Evolutionary conservation across 2,113 vertebrate genomes (phyloP).

Genomic region (Bettongia penicillata): DNA sequence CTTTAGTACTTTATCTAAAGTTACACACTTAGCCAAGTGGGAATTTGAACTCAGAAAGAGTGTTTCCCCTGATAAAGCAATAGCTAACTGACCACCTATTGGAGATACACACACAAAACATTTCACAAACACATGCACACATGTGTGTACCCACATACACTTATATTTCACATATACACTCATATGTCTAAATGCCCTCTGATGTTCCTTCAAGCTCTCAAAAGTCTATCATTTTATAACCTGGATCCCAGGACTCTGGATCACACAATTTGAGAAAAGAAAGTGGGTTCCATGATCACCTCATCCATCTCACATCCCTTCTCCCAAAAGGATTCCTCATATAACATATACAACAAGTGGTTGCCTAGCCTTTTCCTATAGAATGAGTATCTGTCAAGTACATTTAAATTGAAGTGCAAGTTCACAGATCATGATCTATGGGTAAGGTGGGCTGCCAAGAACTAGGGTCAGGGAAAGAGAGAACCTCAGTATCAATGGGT

Average conservation of each 20-base stretch:
- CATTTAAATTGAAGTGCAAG: not conserved
- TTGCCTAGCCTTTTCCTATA: not conserved
- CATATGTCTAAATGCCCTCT: too few relatives aligned
- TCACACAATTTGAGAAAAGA: not conserved
- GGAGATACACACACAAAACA: too few relatives aligned
- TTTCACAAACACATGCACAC: too few relatives aligned
- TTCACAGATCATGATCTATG: not conserved
- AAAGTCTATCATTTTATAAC: not conserved
- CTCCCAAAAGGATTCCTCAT: not conserved
- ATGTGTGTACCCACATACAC: too few relatives aligned
- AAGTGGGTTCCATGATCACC: not conserved
- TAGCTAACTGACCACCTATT: not conserved
- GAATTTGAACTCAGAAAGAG: not conserved
- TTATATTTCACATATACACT: too few relatives aligned
- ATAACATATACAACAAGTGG: not conserved
- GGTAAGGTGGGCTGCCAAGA: not conserved
- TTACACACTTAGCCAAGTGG: not conserved
- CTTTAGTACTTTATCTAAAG: not conserved
- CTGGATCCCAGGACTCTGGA: not conserved
- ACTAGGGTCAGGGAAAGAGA: not conserved
- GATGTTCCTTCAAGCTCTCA: not conserved
- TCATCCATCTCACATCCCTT: not conserved
- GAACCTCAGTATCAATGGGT: not conserved
- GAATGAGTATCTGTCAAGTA: not conserved
- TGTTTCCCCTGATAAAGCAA: not conserved